Percentiles rank a stretch among this genome's conserved stretches.
Conservation (phyloP, 1,140 invertebrate species). For the Gryon sp. region DNA sequence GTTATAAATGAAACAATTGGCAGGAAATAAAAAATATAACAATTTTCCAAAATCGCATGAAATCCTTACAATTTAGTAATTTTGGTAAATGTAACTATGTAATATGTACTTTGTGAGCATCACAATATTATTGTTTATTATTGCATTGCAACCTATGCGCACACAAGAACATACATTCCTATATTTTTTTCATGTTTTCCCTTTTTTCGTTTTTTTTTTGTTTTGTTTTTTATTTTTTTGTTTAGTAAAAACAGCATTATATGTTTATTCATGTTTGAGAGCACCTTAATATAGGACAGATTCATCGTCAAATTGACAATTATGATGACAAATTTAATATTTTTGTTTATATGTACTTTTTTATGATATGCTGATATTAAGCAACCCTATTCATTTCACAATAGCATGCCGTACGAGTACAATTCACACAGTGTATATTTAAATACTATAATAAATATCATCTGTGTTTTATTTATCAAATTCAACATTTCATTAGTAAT, state of each 20-base stretch:
- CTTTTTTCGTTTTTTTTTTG: no score
- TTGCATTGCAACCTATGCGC: constrained; percentile 78
- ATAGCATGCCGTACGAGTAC: not conserved
- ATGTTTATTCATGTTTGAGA: constrained; percentile 67
- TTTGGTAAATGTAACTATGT: constrained; percentile 73
- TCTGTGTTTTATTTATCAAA: constrained; percentile 34
- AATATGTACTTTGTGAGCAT: constrained; percentile 79
- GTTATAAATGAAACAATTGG: constrained; percentile 79
- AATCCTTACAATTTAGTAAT: constrained; percentile 77
- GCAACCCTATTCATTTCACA: constrained; percentile 15
- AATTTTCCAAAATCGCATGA: constrained; percentile 79
- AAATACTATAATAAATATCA: constrained; percentile 57
- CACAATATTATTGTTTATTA: constrained; percentile 77
- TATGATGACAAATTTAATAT: constrained; percentile 61
- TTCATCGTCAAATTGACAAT: constrained; percentile 70
- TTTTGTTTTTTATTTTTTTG: no score
- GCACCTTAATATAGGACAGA: constrained; percentile 72
- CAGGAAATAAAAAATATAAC: constrained; percentile 80
- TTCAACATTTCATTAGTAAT: constrained; percentile 19
- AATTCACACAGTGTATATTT: constrained; percentile 33
- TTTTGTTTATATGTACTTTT: constrained; percentile 61
- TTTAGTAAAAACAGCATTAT: constrained; percentile 72
- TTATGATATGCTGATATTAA: constrained; percentile 70
- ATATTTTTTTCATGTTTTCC: constrained; percentile 67
- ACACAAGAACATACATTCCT: constrained; percentile 74